Evolutionary conservation across 2,888 invertebrate genomes (phyloP).

Genomic region (Chrysolina oricalcia): DNA sequence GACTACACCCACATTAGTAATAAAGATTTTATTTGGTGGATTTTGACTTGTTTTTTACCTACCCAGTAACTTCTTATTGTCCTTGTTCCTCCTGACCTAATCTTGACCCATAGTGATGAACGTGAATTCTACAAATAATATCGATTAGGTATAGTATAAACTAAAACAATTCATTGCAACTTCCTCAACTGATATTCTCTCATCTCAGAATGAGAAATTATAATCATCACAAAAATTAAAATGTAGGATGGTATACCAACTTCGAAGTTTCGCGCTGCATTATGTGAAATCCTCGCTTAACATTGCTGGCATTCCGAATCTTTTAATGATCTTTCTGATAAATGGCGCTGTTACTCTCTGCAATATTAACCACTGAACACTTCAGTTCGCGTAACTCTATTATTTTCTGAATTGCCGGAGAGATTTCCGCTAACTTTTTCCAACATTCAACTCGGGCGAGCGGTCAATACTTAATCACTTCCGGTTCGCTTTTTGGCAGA

Average conservation of each 20-base stretch:
- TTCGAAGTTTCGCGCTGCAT: background rate
- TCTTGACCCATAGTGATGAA: too few relatives aligned
- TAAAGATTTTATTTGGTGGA: too few relatives aligned
- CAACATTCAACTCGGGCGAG: constrained; percentile 15
- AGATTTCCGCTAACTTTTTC: constrained; percentile 31
- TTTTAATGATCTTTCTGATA: constrained; percentile 12
- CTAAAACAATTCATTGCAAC: background rate
- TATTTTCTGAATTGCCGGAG: constrained; percentile 31
- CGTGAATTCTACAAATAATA: too few relatives aligned
- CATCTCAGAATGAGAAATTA: background rate
- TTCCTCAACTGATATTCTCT: background rate
- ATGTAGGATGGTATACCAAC: background rate
- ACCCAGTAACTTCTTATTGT: too few relatives aligned
- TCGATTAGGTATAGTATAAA: too few relatives aligned
- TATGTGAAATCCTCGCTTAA: background rate
- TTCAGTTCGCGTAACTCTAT: constrained; percentile 34
- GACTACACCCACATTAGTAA: too few relatives aligned
- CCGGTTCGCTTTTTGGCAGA: background rate
- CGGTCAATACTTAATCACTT: constrained; percentile 26
- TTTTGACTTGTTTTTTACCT: too few relatives aligned
- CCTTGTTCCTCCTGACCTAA: too few relatives aligned
- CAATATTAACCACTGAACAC: constrained; percentile 27
- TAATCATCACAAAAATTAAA: background rate
- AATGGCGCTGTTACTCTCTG: constrained; percentile 16
- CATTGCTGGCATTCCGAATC: constrained; percentile 5